Evolutionary conservation across 2,113 vertebrate genomes (phyloP), one percentile per base, ranked within the genome.

Genomic region (Progne subis): DNA sequence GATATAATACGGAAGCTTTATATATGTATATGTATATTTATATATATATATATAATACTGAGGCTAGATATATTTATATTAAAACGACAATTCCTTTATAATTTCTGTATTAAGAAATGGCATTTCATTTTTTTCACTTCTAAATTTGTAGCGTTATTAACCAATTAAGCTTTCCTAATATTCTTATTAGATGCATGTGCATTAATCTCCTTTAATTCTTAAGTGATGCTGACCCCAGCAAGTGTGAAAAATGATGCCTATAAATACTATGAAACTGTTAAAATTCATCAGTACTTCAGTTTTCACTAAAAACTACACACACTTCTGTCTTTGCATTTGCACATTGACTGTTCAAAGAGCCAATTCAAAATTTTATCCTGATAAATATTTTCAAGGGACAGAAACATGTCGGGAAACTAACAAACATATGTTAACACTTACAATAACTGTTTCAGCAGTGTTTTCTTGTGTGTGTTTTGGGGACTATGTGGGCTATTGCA

Each of bases 331-430:
- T 71, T 47, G 8, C 44, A 46, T 75, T 95, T 92, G 50, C 86
- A 92, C 47, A 67, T 25, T 63, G 60, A 39, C 69, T 96, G 25
- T 89, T 91, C 34, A 68, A 82, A 82, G 19, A 94, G n/a, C 74
- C 81, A 95, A 64, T 84, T 91, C 65, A 92, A 60, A 84, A 69
- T 89, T 84, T 92, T 76, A 47, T 67, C 81, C 47, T 29, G 61
- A 92, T 96, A 89, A 94, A 92, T 96, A 96, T 94, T 97, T 92
- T 81, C 72, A 79, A 79, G 69, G 69, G 67, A 76, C 34, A 82
- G 49, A 84, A 88, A 60, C 21, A 37, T 10, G 0, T 8, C 49
- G 69, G 50, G 53, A 88, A 96, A 96, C 79, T 71, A 95, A 44
- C 56, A 79, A 94, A 79, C 78, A 85, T 82, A 90, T 83, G 91